Evolutionary conservation across 2,797 vertebrate species (phyloP).

Genomic region (Craterocephalus amniculus): DNA sequence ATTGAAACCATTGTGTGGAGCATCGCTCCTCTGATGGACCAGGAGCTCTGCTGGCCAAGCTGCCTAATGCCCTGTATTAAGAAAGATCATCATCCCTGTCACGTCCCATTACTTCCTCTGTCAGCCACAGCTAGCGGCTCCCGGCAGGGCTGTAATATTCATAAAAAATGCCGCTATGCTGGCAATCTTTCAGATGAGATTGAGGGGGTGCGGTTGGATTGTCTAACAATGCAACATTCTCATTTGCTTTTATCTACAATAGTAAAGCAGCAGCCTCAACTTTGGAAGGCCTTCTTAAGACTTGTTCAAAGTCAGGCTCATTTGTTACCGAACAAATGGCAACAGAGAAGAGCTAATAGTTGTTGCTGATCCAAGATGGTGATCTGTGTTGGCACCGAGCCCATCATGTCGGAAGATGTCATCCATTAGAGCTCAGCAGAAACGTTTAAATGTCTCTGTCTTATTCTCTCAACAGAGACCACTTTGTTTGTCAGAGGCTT

Average conservation of each 20-base stretch:
- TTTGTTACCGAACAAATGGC: slow-evolving; percentile 53
- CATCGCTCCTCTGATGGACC: slow-evolving; percentile 59
- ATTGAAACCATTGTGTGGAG: slow-evolving; percentile 67
- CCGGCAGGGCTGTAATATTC: slow-evolving; percentile 57
- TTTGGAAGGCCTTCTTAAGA: slow-evolving; percentile 36
- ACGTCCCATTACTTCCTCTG: slow-evolving; percentile 73
- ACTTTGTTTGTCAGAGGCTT: slow-evolving; percentile 51
- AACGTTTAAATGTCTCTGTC: slow-evolving; percentile 35
- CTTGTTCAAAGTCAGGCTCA: slow-evolving; percentile 20
- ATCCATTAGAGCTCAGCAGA: slow-evolving; percentile 42
- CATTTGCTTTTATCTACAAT: slow-evolving; percentile 36
- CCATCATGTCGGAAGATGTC: slow-evolving; percentile 43
- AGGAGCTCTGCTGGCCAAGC: slow-evolving; percentile 52
- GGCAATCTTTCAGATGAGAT: slow-evolving; percentile 42
- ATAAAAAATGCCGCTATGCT: slow-evolving; percentile 40
- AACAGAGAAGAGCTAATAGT: slow-evolving; percentile 49
- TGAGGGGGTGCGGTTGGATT: slow-evolving; percentile 31
- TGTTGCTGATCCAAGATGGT: slow-evolving; percentile 47
- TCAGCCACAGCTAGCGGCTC: slow-evolving; percentile 40
- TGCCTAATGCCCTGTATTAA: slow-evolving; percentile 73
- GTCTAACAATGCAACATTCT: slow-evolving; percentile 25
- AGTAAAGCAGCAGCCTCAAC: slow-evolving; percentile 16
- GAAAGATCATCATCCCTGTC: slow-evolving; percentile 74
- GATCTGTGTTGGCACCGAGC: slow-evolving; percentile 51
- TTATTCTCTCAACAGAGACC: slow-evolving; percentile 46